Base-by-base conservation (phyloP, 2,113 vertebrate genomes). In the Phylloscopus trochiloides region DNA sequence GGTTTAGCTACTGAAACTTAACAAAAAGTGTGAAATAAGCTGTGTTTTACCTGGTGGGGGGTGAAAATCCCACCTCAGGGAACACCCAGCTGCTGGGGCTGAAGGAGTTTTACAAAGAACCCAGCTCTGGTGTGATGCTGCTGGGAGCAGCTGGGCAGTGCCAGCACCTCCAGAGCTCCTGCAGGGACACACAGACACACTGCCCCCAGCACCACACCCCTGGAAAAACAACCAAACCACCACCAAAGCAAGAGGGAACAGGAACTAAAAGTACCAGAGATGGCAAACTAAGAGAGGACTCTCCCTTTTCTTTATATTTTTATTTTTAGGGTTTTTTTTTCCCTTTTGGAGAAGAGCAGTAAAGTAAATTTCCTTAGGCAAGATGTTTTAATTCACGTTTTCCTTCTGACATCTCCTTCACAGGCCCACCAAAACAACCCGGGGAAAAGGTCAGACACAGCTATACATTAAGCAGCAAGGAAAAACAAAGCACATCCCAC, bases 381-480 rank as follows among this genome's bases (percentile, higher is more conserved):
- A 67, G 75, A 62, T 95, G 86, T 91, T 96, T 85, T 79, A 87
- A 88, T 88, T 95, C 90, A 82, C 55, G 14, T 90, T 90, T 51
- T 55, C 72, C 42, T 59, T 61, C 74, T 50, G 83, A 84, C 94
- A 87, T 59, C 79, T 89, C 88, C 36, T 65, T 77, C 83, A 43
- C 76, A 57, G 68, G 29, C 81, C 61, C 84, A 96, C 48, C 84
- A 58, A 42, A 95, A 78, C 55, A 93, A 75, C n/a, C 51, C 48
- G 1, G 78, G 88, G 62, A 77, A 67, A 57, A 86, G 86, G 90
- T 94, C 88, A 92, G 93, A 52, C 52, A 12, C 31, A 65, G 58
- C 83, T 10, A 54, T 68, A 77, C 77, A 57, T 77, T 72, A 90
- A 83, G 62, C 86, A 79, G 77, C 84, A 86, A 74, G 32, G 76